Conservation (phyloP, 2,797 vertebrate genomes). For the Prionace glauca region DNA sequence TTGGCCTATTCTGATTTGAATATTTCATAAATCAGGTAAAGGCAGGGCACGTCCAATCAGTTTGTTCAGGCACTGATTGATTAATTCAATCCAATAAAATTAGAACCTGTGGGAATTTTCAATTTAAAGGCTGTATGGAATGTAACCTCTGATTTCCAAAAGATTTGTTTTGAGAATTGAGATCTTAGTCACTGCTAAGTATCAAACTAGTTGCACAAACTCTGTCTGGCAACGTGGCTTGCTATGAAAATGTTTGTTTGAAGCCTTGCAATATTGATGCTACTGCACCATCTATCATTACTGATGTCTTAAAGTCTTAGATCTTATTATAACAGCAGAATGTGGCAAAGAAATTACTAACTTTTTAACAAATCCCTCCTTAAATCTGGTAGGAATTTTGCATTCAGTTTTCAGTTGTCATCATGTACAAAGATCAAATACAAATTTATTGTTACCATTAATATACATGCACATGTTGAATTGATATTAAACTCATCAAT, state of each 20-base stretch:
- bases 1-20: neutral
- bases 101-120: neutral
- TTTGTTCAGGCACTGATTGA: neutral
- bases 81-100: constrained; percentile 9
- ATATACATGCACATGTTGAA: neutral
- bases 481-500: neutral
- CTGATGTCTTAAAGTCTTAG: neutral
- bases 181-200: neutral
- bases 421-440: neutral
- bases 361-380: neutral
- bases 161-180: neutral
- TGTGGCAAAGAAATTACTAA: neutral
- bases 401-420: neutral
- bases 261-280: neutral
- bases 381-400: neutral
- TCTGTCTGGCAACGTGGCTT: neutral
- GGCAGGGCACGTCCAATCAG: too few species aligned
- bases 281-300: neutral
- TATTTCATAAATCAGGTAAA: neutral
- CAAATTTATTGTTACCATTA: neutral
- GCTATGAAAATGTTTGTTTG: too few species aligned
- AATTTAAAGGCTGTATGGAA: neutral
- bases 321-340: neutral
- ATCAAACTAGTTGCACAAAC: neutral
- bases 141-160: neutral